A percentile compares a stretch with the other conserved stretches of the same genome.
These are phyloP conservation scores for Mantis religiosa DNA, from an alignment of 2,888 invertebrate genomes.

Conservation along the genomic window DNA sequence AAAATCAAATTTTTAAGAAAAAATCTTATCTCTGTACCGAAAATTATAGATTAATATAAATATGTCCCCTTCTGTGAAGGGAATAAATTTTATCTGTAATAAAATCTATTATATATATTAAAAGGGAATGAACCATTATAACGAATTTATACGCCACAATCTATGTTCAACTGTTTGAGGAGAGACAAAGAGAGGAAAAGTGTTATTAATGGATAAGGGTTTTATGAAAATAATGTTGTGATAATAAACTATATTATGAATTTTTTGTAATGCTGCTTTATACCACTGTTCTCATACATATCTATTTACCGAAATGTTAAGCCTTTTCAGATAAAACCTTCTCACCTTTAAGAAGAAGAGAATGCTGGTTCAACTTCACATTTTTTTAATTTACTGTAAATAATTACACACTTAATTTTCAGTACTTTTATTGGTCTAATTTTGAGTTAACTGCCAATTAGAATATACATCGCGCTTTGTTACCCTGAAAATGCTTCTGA, in stretches of 20 bases:
- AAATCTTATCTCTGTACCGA: not conserved
- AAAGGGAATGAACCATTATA: not conserved
- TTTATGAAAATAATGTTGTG: slow-evolving; percentile 21
- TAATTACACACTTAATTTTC: too few species aligned
- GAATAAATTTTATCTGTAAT: slow-evolving; percentile 14
- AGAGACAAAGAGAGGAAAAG: not conserved
- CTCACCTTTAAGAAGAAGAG: too few species aligned
- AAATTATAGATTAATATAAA: not conserved
- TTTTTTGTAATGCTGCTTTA: not conserved
- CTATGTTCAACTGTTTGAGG: slow-evolving; percentile 5
- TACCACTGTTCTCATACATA: too few species aligned
- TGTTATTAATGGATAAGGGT: slow-evolving; percentile 10
- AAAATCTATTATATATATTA: slow-evolving; percentile 10
- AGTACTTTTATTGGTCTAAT: too few species aligned
- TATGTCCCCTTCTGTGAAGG: slow-evolving; percentile 24
- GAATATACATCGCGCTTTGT: too few species aligned
- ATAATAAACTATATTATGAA: slow-evolving; percentile 19
- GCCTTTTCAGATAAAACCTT: too few species aligned
- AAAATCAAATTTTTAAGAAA: not conserved
- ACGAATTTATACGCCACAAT: slow-evolving; percentile 16
- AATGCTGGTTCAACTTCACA: too few species aligned
- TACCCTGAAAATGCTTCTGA: too few species aligned
- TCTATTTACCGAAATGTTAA: too few species aligned
- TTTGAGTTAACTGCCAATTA: too few species aligned
- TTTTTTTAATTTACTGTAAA: too few species aligned